Base-by-base conservation (phyloP, 2,888 invertebrate species). In the Pachydiplax longipennis region DNA sequence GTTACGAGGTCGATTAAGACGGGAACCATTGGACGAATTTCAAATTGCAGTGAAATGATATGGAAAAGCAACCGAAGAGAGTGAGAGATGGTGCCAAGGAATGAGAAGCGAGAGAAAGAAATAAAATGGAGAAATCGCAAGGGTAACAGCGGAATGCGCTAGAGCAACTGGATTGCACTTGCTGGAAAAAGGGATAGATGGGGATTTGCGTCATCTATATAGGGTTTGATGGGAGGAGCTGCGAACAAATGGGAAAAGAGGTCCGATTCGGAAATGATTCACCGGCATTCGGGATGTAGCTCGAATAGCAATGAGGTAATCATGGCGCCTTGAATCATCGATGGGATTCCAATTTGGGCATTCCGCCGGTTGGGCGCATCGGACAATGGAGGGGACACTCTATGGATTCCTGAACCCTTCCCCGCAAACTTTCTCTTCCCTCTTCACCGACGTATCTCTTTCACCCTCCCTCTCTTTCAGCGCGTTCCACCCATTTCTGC, bases 261-360 rank as follows among this genome's bases (percentile, higher is more conserved):
- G 48, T 31, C 44, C 44, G 81, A 40, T 81, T 82, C 53, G 82
- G 81, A 81, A 81, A 37, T 81, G 81, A 81, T 81, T 81, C 81
- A 81, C 40, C 37, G 37, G 81, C 81, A 48, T 53, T 48, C 44
- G 48, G 48, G 48, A 82, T 82, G 82, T 25, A 53, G 44, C 81
- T 81, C 81, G 82, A 82, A 82, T 82, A 82, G 48, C 82, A 82
- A 82, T 82, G 82, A 82, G 82, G 82, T 53, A 81, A 81, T 81
- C 81, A 40, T 81, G 81, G 44, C 40, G 81, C 81, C 44, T 81
- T 81, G 82, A 82, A 82, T 82, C 82, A 82, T 82, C 82, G 82
- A 82, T 82, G 82, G 31, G 82, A 82, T 82, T 82, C 82, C 82
- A 48, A 82, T 48, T 82, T 48, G 82, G 53, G 82, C 48, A 82